Conservation (phyloP, 2,888 invertebrate genomes). For the Nymphalis c-album region DNA sequence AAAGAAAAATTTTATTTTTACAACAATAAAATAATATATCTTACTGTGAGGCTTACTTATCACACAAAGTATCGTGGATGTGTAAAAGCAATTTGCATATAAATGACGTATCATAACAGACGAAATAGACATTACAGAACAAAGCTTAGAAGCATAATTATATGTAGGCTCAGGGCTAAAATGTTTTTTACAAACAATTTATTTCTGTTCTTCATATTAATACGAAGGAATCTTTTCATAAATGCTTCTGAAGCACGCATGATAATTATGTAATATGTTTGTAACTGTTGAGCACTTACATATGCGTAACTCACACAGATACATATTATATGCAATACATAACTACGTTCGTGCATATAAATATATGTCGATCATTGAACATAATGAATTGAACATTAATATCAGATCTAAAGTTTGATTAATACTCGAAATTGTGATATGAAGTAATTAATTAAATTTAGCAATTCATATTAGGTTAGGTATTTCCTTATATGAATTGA, state of each 20-base stretch:
- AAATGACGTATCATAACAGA: conserved; percentile 34
- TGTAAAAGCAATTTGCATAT: conserved; percentile 36
- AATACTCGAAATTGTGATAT: no score
- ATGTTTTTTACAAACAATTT: conserved; percentile 1
- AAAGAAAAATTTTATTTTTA: background rate
- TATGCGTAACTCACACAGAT: no score
- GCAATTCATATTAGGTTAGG: no score
- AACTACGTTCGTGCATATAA: no score
- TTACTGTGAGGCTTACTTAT: background rate
- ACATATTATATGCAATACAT: no score
- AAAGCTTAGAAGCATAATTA: conserved; percentile 31
- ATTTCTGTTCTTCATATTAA: background rate
- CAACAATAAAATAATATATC: background rate
- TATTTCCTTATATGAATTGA: no score
- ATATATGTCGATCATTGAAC: no score
- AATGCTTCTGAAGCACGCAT: background rate
- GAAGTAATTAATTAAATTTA: no score
- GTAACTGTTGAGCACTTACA: no score
- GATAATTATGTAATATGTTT: no score
- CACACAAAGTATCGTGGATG: conserved; percentile 3
- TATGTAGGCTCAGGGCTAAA: conserved; percentile 10
- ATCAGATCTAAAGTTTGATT: no score
- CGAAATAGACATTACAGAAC: conserved; percentile 32
- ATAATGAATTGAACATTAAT: no score
- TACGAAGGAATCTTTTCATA: background rate